Conservation (phyloP, 2,888 invertebrate species). For the Leptopterna dolabrata region DNA sequence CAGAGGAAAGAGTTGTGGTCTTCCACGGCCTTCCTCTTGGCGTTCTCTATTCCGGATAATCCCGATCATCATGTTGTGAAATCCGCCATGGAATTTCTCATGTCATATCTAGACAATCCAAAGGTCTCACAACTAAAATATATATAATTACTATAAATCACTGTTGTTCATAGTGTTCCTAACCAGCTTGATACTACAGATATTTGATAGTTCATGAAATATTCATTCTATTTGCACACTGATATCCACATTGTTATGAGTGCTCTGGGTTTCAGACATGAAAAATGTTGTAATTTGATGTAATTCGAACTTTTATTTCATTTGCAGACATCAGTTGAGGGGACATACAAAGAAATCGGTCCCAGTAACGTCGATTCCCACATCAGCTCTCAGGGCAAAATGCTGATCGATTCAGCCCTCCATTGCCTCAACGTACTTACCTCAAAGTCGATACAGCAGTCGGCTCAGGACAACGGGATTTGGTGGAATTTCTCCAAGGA, state of each 20-base stretch:
- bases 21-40: conserved; percentile 52
- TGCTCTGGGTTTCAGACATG: too few relatives aligned
- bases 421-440: conserved; percentile 47
- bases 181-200: too few relatives aligned
- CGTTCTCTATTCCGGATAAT: conserved; percentile 41
- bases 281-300: too few relatives aligned
- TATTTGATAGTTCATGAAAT: too few relatives aligned
- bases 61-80: conserved; percentile 41
- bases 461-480: not conserved
- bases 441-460: conserved; percentile 33
- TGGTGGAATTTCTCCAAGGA: conserved; percentile 51
- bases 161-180: too few relatives aligned
- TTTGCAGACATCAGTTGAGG: conserved; percentile 37
- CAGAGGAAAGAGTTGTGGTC: conserved; percentile 50
- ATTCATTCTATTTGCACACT: too few relatives aligned
- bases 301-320: not conserved
- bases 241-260: too few relatives aligned
- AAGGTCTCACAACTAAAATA: too few relatives aligned
- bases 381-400: conserved; percentile 9
- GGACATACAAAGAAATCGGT: not conserved
- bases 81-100: conserved; percentile 51
- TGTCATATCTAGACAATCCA: conserved; percentile 52
- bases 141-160: too few relatives aligned
- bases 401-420: conserved; percentile 52
- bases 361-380: not conserved